These are phyloP conservation scores for Trichechus manatus DNA, from an alignment of 2,113 vertebrate species.

Conservation along the genomic window DNA sequence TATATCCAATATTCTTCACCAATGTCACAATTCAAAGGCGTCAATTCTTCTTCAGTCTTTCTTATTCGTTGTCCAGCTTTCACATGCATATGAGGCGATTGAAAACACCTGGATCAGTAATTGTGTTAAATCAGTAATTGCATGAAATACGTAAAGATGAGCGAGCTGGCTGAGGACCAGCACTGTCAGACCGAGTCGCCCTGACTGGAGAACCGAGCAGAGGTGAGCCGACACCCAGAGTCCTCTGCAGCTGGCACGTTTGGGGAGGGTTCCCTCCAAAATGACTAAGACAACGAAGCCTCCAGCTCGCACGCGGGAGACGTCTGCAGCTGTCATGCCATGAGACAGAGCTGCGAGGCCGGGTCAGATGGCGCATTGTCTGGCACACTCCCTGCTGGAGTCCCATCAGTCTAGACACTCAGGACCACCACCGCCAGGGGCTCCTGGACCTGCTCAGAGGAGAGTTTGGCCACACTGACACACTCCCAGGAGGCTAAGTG, in stretches of 20 bases:
- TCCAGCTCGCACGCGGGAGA: fast-evolving
- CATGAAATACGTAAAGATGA: too few species aligned
- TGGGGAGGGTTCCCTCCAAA: not conserved
- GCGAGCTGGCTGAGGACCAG: not conserved
- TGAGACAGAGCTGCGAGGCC: fast-evolving
- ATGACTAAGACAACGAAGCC: not conserved
- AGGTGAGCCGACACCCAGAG: fast-evolving
- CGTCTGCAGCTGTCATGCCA: fast-evolving
- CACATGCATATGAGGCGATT: too few species aligned
- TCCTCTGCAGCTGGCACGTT: fast-evolving
- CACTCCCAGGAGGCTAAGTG: not conserved
- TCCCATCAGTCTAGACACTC: too few species aligned
- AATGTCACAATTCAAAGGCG: too few species aligned
- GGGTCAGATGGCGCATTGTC: fast-evolving
- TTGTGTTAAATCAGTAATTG: too few species aligned
- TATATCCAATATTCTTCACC: too few species aligned
- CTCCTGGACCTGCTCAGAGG: not conserved
- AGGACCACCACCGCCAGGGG: fast-evolving
- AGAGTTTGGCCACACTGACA: fast-evolving
- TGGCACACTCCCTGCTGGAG: fast-evolving
- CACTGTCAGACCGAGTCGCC: too few species aligned
- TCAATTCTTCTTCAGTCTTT: too few species aligned
- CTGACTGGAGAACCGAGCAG: too few species aligned
- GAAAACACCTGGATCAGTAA: not conserved
- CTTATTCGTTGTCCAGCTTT: too few species aligned